phyloP scores from a whole-genome alignment of 2,113 vertebrate genomes.

The Epinephelus lanceolatus region DNA sequence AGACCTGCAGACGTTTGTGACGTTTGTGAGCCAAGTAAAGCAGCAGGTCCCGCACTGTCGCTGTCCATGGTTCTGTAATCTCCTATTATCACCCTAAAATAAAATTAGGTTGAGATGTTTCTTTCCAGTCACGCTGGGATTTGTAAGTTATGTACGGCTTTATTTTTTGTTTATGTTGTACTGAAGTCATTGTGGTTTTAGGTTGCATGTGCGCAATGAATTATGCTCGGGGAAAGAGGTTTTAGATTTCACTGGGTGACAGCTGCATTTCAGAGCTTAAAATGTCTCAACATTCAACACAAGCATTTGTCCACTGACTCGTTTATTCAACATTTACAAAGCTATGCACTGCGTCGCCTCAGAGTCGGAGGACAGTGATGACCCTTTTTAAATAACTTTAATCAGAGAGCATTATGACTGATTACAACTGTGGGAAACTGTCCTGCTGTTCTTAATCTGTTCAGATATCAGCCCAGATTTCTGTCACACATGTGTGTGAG shows the following conservation, averaged over 20 bases:
- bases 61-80: constrained; percentile 83
- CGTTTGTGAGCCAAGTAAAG: neutral
- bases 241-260: constrained; percentile 70
- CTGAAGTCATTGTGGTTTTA: constrained; percentile 57
- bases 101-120: constrained; percentile 8
- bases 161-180: constrained; percentile 60
- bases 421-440: neutral
- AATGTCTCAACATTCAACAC: constrained; percentile 59
- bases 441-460: neutral
- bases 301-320: constrained; percentile 3
- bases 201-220: constrained; percentile 63
- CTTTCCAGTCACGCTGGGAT: constrained; percentile 3
- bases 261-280: constrained; percentile 71
- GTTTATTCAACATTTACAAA: constrained; percentile 32
- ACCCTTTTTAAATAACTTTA: neutral
- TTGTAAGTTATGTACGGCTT: constrained; percentile 45
- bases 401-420: neutral
- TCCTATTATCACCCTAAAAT: constrained; percentile 16
- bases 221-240: constrained; percentile 60
- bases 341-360: neutral
- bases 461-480: neutral
- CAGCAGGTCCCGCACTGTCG: constrained; percentile 27
- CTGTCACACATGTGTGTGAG: no score
- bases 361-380: neutral
- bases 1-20: neutral